phyloP scores from a whole-genome alignment of 2,797 vertebrate genomes.

The Siniperca undulata region DNA sequence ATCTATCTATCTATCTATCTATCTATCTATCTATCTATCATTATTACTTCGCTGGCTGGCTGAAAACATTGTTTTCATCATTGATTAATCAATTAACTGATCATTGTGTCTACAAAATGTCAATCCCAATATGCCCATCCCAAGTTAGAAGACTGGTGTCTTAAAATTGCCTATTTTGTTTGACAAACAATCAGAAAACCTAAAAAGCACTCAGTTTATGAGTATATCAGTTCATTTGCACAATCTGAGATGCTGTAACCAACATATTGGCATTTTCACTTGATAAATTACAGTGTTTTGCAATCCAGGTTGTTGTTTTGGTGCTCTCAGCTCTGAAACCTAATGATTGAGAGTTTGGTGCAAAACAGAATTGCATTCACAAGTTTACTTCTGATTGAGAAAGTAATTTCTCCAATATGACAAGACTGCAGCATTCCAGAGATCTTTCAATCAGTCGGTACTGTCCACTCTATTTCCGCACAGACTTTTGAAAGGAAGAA shows the following conservation, averaged over 20 bases:
- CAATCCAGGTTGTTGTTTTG: not conserved
- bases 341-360: not conserved
- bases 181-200: not conserved
- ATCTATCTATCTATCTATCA: too few species aligned
- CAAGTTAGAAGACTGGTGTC: not conserved
- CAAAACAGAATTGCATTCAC: constrained; percentile 2
- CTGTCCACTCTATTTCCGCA: not conserved
- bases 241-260: not conserved
- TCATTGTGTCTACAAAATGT: too few species aligned
- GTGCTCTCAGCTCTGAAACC: not conserved
- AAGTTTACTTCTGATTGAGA: not conserved
- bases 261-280: not conserved
- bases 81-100: too few species aligned
- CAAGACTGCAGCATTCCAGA: not conserved
- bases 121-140: not conserved
- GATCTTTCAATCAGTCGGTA: not conserved
- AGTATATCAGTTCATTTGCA: not conserved
- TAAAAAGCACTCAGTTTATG: not conserved
- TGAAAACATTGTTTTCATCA: too few species aligned
- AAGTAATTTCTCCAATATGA: not conserved
- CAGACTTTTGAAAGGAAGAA: not conserved
- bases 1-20: too few species aligned
- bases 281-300: not conserved
- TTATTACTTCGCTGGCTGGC: too few species aligned
- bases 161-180: not conserved